Evolutionary conservation across 2,113 vertebrate species (phyloP), one percentile per base, ranked within the genome.

Genomic region (Ictalurus punctatus): DNA sequence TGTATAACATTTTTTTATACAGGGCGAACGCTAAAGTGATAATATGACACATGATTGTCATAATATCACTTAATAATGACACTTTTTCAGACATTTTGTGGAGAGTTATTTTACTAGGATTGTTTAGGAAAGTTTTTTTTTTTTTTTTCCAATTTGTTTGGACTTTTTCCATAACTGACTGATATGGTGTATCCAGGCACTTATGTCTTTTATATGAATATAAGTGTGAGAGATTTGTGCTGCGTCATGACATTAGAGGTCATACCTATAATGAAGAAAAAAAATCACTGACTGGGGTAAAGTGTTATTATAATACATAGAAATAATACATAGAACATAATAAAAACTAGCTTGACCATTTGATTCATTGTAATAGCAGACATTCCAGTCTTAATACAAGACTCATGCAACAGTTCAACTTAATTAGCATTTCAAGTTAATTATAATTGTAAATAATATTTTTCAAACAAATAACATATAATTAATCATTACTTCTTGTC

Each of bases 381-480:
- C 78, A 81, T 81, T 81, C 78, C 52, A 81, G 52, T 81, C 78
- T 81, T 81, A 56, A 56, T 56, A 27, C 48, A 80, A 54, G 78
- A 81, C 78, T 19, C 78, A 17, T 54, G 44, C 23, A 54, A 52
- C 44, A n/a, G 13, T 48, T 52, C 48, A 52, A n/a, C 0, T 56
- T 58, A 30, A 78, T 74, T 6, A 78, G 44, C 74, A 78, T 12
- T 48, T 78, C 40, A 78, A 48, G 10, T 44, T 25, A 21, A 40
- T 44, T 78, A 78, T 25, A 52, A 52, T 58, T 81, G 52, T 34
- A 58, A 81, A 81, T 30, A 58, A 81, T 19, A 19, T 3, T 56
- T 81, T 73, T 56, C 6, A 30, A 17, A 63, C 34, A 61, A 23
- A 44, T 44, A 21, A 48, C 9, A 34, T 85, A 40, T 17, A 63